These are phyloP conservation scores for Dicycla oo DNA, from an alignment of 2,888 invertebrate genomes.

Conservation along the genomic window DNA sequence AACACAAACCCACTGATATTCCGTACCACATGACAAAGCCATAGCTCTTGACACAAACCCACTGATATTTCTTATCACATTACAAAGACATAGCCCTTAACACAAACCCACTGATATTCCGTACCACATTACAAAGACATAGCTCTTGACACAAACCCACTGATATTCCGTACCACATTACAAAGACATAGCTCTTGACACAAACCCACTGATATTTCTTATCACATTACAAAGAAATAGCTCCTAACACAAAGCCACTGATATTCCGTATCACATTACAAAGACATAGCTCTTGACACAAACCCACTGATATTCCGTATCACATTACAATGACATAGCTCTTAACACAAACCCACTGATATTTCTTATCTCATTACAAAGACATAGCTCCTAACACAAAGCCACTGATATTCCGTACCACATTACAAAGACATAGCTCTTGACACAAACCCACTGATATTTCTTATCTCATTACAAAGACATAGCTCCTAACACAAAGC, in stretches of 20 bases:
- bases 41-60: neutral
- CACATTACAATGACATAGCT: neutral
- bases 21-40: slow-evolving; percentile 3
- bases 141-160: neutral
- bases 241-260: neutral
- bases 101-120: slow-evolving; percentile 13
- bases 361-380: slow-evolving; percentile 11
- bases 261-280: slow-evolving; percentile 17
- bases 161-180: slow-evolving; percentile 20
- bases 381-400: neutral
- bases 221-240: neutral
- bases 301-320: slow-evolving; percentile 14
- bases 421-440: neutral
- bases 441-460: slow-evolving; percentile 9
- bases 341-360: slow-evolving; percentile 3
- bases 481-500: neutral
- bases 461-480: slow-evolving; percentile 3
- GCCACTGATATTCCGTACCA: slow-evolving; percentile 15
- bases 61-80: slow-evolving; percentile 19
- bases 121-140: neutral
- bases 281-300: neutral
- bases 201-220: slow-evolving; percentile 13
- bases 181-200: neutral
- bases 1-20: slow-evolving; percentile 9
- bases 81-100: neutral